Evolutionary conservation across 1,140 invertebrate species (phyloP), one percentile per base, ranked within the genome.

Genomic region (Ostrea denselamellosa): DNA sequence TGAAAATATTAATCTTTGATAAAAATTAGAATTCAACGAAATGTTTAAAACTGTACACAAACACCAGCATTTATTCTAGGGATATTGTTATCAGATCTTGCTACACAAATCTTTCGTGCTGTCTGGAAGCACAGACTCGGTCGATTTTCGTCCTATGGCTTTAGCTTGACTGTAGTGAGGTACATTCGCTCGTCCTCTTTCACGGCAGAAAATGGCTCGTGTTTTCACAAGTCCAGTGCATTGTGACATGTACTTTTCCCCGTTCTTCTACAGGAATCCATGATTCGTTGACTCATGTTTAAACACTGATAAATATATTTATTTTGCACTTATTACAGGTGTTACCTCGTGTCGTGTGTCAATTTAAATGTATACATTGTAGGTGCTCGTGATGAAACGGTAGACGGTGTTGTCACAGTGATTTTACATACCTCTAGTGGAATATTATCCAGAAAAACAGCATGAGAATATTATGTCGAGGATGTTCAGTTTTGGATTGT

Each of bases 301-400:
- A 77, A 77, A 77, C 68, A 77, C 68, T 77, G 68, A 77, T 77
- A 77, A 77, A 77, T 34, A 77, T 77, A 77, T 77, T 77, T 62
- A 7, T 19, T 62, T 62, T 62, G 56, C n/a, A 62, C 56, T 19
- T 62, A 14, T 44, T 62, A 62, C 22, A 77, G 68, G 68, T 77
- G 68, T 34, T 77, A 2, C 25, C 10, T 25, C 22, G 68, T 25
- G 14, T 28, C 25, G 25, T 34, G 68, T 77, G 68, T 28, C 68
- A 77, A 34, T 62, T 77, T 77, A 77, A 77, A 77, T 77, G 28
- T 34, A 77, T 77, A 77, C 25, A 34, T 77, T 28, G 25, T 25
- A 77, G 68, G 68, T 77, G 68, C 25, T 14, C 25, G 68, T 25
- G 28, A 17, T 77, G 68, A 77, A 28, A 25, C 68, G 68, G 25